Base-by-base conservation (phyloP, 92 coral and sea anemone species). In the Palythoa grandiflora region DNA sequence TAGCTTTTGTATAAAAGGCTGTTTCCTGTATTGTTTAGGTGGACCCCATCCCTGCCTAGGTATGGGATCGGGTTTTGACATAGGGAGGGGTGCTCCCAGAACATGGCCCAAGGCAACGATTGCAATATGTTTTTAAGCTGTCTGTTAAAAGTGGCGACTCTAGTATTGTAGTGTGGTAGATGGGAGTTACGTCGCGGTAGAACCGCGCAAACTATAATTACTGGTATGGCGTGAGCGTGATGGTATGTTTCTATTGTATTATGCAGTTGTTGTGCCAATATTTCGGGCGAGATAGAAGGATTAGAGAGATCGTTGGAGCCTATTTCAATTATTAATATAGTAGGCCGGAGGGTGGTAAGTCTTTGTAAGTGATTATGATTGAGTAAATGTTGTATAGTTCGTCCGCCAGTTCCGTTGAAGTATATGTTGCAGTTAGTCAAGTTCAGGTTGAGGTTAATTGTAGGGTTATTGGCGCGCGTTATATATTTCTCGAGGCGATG, bases 251-350 rank as follows among this genome's bases (percentile, higher is more conserved):
- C 17, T 0, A 14, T 20, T 8, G 48, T 44, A 44, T 44, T 44
- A 44, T 44, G 48, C 48, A 44, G 48, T 44, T 44, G 48, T 44
- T 44, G 48, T 44, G 68, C 83, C 35, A 77, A 36, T 28, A 10
- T 53, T 3, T 53, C n/a, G 0, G 68, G 68, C 3, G 35, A 3
- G 1, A 77, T 19, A 12, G 19, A 2, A 2, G 68, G 68, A 19
- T 53, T 77, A 9, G 66, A n/a, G 47, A 77, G 1, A 8, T 54
- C 83, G 36, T 77, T 77, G 5, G 83, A 77, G 5, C 83, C 83
- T 9, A 77, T 2, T 77, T 77, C 68, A 1, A 77, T 17, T 9
- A 77, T 53, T 19, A 77, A 6, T 12, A 77, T 13, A 2, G 15
- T 11, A 36, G 83, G 83, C 2, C 6, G 40, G 20, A 36, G 55